phyloP scores from a whole-genome alignment of 2,797 vertebrate genomes.

The Varecia variegata region DNA sequence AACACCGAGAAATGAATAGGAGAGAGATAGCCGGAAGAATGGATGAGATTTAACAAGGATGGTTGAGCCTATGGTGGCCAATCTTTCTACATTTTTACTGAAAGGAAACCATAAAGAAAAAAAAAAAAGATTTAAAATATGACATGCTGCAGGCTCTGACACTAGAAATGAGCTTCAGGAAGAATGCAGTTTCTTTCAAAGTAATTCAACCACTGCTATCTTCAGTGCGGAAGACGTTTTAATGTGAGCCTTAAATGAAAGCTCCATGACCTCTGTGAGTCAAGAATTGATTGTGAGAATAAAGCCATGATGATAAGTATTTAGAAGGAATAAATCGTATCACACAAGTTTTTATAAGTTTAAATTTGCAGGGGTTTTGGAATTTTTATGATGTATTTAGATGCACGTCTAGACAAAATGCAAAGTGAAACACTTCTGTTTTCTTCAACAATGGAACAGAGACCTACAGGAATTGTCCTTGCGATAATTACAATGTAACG shows the following conservation, averaged over 20 bases:
- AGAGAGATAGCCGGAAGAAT: neutral
- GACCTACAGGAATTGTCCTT: too few relatives aligned
- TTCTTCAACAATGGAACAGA: neutral
- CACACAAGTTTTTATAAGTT: neutral
- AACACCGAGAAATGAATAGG: neutral
- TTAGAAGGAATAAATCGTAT: neutral
- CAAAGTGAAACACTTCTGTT: neutral
- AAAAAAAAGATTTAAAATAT: neutral
- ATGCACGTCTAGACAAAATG: neutral
- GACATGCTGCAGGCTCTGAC: neutral
- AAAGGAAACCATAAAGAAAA: neutral
- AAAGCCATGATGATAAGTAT: neutral
- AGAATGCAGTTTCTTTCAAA: neutral
- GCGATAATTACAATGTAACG: neutral
- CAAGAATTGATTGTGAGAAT: neutral
- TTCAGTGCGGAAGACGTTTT: neutral
- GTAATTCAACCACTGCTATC: neutral
- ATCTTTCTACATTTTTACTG: fast-evolving
- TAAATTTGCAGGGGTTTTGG: neutral
- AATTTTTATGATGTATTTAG: neutral
- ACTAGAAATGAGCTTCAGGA: neutral
- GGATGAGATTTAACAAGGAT: neutral
- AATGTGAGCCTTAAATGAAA: neutral
- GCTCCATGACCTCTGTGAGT: fast-evolving
- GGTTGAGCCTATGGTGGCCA: fast-evolving